phyloP scores from a whole-genome alignment of 1,140 invertebrate genomes.

The Scaptodrosophila lebanonensis region DNA sequence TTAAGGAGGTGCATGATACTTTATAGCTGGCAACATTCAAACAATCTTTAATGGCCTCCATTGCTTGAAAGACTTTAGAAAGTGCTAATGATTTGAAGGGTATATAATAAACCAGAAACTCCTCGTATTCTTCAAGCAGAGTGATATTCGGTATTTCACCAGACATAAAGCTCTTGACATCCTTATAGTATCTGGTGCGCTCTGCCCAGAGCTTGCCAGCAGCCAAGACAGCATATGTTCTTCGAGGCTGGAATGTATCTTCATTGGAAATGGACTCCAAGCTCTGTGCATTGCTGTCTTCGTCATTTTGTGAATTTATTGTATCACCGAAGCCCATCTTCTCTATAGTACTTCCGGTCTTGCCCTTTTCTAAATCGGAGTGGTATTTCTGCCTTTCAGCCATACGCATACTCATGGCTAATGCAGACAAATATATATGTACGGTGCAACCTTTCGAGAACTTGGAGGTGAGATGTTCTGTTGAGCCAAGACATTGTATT shows the following conservation, averaged over 20 bases:
- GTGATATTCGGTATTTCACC: background rate
- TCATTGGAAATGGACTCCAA: background rate
- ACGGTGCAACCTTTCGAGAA: slow-evolving; percentile 4
- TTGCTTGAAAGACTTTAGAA: slow-evolving; percentile 4
- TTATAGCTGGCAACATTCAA: slow-evolving; percentile 2
- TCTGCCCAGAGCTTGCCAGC: background rate
- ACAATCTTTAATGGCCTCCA: background rate
- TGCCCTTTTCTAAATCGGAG: background rate
- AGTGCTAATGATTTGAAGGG: background rate
- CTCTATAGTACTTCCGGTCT: background rate
- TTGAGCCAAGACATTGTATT: slow-evolving; percentile 2
- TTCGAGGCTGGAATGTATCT: too few relatives aligned
- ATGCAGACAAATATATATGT: background rate
- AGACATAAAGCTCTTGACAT: slow-evolving; percentile 1
- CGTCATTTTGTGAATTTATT: background rate
- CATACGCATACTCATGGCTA: too few relatives aligned
- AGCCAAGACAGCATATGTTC: too few relatives aligned
- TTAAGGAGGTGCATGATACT: background rate
- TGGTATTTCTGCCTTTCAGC: background rate
- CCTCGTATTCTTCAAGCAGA: background rate
- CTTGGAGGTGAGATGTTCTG: background rate
- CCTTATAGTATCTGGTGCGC: background rate
- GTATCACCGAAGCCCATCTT: background rate
- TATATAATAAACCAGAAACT: slow-evolving; percentile 8
- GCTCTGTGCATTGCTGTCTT: background rate